These are phyloP conservation scores for Tonatia bakeri DNA, from an alignment of 2,113 vertebrate genomes.

Conservation along the genomic window DNA sequence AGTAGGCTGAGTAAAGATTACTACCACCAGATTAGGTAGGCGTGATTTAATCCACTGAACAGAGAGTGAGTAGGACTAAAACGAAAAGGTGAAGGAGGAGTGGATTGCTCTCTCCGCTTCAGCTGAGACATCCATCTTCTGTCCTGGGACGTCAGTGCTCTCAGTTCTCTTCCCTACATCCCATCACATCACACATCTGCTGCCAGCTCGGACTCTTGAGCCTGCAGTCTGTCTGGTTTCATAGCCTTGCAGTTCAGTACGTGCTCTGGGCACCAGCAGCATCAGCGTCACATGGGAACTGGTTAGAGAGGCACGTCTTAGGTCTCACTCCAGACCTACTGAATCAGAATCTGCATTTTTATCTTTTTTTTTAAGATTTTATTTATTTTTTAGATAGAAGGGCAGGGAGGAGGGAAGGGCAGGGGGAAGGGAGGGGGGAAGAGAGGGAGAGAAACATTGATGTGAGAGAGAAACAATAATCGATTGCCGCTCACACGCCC, in stretches of 20 bases:
- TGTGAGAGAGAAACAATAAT: too few relatives aligned
- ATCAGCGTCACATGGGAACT: neutral
- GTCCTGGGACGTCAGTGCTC: neutral
- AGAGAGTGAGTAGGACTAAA: neutral
- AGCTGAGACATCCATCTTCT: neutral
- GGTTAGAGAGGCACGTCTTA: neutral
- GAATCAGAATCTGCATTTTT: neutral
- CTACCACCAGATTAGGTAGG: neutral
- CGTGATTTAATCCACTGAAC: neutral
- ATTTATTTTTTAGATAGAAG: too few relatives aligned
- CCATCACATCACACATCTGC: neutral
- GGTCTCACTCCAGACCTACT: neutral
- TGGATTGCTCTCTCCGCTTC: neutral
- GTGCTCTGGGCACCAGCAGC: neutral
- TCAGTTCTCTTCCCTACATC: neutral
- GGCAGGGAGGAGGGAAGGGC: too few relatives aligned
- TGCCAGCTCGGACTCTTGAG: neutral
- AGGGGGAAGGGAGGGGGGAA: too few relatives aligned
- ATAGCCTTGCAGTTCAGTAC: neutral
- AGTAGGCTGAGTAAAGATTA: neutral
- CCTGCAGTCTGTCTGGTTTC: neutral
- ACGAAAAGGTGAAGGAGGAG: neutral
- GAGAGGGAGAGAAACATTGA: too few relatives aligned
- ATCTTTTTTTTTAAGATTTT: neutral
- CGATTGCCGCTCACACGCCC: too few relatives aligned